Evolutionary conservation across 2,888 invertebrate genomes (phyloP).

Genomic region (Drosophila peninsularis): DNA sequence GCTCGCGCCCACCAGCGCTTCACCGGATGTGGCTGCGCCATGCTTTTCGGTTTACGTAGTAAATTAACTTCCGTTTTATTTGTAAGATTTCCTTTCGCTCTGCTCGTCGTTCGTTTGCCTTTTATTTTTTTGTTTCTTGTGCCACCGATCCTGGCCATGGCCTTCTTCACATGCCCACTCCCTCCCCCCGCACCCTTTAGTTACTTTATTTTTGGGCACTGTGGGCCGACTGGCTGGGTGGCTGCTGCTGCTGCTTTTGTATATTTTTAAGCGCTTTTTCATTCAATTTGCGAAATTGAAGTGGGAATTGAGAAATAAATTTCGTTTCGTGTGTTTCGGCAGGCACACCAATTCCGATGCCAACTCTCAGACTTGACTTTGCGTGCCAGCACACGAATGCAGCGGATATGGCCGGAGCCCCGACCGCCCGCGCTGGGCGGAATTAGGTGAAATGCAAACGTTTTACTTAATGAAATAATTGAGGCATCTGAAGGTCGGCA

Average conservation of each 20-base stretch:
- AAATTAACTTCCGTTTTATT: slow-evolving; percentile 83
- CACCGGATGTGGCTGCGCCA: slow-evolving; percentile 80
- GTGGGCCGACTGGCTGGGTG: slow-evolving; percentile 28
- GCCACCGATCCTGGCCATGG: slow-evolving; percentile 41
- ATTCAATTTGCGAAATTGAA: slow-evolving; percentile 84
- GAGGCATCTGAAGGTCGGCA: slow-evolving; percentile 70
- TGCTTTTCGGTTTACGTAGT: slow-evolving; percentile 82
- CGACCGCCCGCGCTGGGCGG: slow-evolving; percentile 38
- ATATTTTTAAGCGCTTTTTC: slow-evolving; percentile 82
- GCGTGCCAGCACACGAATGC: slow-evolving; percentile 68
- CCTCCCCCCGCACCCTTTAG: slow-evolving; percentile 46
- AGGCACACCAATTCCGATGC: slow-evolving; percentile 39
- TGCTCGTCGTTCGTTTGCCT: slow-evolving; percentile 65
- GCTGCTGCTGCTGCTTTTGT: slow-evolving; percentile 68
- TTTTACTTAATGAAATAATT: slow-evolving; percentile 80
- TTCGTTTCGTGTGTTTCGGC: slow-evolving; percentile 71
- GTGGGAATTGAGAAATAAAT: slow-evolving; percentile 84
- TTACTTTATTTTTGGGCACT: slow-evolving; percentile 69
- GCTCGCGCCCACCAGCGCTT: neutral
- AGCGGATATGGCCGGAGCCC: slow-evolving; percentile 64
- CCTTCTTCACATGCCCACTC: slow-evolving; percentile 8
- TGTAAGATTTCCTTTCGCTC: slow-evolving; percentile 80
- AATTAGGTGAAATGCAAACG: slow-evolving; percentile 80
- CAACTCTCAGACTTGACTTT: slow-evolving; percentile 47
- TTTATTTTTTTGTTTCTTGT: slow-evolving; percentile 25